Evolutionary conservation across 2,113 vertebrate genomes (phyloP).

Genomic region (Bufo bufo): DNA sequence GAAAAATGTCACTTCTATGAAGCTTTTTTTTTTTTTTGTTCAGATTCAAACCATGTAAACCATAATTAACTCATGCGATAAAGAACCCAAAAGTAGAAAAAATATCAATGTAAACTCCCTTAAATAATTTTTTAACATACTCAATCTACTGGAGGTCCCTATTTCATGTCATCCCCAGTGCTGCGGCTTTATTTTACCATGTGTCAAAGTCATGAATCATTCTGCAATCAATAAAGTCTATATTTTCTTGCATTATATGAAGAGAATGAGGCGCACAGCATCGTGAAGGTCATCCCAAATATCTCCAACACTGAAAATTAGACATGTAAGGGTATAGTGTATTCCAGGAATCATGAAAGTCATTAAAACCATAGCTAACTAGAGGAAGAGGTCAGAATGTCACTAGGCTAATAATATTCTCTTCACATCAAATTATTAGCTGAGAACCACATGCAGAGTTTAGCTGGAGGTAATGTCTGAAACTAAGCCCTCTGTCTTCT

Average conservation of each 20-base stretch:
- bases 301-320: neutral
- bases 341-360: neutral
- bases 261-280: no score
- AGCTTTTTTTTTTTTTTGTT: neutral
- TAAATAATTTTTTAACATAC: neutral
- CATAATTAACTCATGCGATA: no score
- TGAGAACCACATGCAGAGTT: constrained; percentile 7
- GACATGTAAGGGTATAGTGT: neutral
- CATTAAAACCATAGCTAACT: neutral
- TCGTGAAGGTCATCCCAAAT: neutral
- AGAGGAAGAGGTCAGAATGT: constrained; percentile 5
- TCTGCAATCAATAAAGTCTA: no score
- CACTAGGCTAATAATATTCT: constrained; percentile 15
- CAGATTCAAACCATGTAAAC: no score
- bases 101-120: neutral
- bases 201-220: no score
- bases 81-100: no score
- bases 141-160: neutral
- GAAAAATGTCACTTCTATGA: neutral
- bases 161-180: neutral
- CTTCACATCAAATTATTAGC: constrained; percentile 12
- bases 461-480: neutral
- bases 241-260: no score
- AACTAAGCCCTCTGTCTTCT: neutral
- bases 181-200: no score